Base-by-base conservation (phyloP, 2,888 invertebrate species). In the Microplitis manilae region DNA sequence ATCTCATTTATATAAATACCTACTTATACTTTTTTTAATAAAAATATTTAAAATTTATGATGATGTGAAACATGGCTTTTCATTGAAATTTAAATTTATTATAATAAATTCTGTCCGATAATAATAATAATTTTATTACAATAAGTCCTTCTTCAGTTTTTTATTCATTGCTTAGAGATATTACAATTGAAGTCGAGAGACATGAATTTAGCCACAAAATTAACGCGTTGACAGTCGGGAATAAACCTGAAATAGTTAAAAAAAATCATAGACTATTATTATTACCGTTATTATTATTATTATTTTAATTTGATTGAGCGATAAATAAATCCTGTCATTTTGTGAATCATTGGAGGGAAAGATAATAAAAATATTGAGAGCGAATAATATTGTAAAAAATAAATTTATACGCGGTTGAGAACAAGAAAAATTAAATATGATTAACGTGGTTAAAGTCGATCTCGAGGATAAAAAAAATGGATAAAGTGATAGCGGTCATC, bases 401-500 rank as follows among this genome's bases (percentile, higher is more conserved):
- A 67, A 74, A 74, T 60, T 50, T 65, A 75, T 74, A 65, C 40
- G 41, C 38, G 41, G 5, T 65, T 13, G 38, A 20, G 65, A 59
- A 40, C 68, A 68, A 60, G 7, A 41, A 76, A 70, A 20, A 71
- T 76, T 61, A 40, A 41, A 59, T 60, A 15, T 61, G n/a, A 64
- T 75, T 64, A 72, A 75, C 17, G 61, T 69, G 20, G 6, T 41
- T 38, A 76, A 77, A 77, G 13, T 30, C 30, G 30, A 38, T 68
- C 71, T 78, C 15, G 79, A 80, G 81, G 80, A 50, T 50, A 82
- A 72, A 76, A 78, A 2, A 72, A 59, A 73, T 68, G 74, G 78
- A 81, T 1, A 84, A 83, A 73, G 7, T 85, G 8, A 83, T 88
- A 69, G 83, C 84, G 72, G 83, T 89, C 59, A 85, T 85, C n/a